Evolutionary conservation across 2,113 vertebrate genomes (phyloP), one percentile per base, ranked within the genome.

Genomic region (Mola mola): DNA sequence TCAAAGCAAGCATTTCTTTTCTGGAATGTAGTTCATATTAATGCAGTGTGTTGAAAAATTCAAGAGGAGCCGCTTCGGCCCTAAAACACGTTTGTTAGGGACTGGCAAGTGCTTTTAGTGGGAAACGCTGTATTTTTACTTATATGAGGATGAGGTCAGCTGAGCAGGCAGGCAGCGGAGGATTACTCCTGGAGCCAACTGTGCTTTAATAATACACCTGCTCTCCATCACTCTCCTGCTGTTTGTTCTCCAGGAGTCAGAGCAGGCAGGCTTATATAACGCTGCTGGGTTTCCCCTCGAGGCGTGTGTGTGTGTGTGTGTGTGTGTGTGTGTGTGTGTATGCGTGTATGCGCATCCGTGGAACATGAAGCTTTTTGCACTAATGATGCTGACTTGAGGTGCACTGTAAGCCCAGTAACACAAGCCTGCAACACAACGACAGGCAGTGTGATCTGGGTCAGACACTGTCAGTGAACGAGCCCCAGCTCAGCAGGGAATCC

Each of bases 201-300:
- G 34, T 41, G 47, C 65, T 74, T 63, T 56, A 41, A 76, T 66
- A 75, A 68, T 28, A 53, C 56, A 59, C 56, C 46, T 53, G 65
- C 72, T 60, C 49, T 65, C 15, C 59, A 28, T 37, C 60, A 4
- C 53, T 42, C n/a, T 37, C 53, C 37, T 75, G 44, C 59, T 43
- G 13, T 73, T 48, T 64, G 56, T 82, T 80, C 79, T 76, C 64
- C 55, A 75, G 43, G 71, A 78, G 73, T 48, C 57, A 66, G 61
- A 65, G 42, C 66, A 58, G 60, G 42, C 41, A 31, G 19, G 50
- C 56, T 86, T 86, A 82, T 33, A 28, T 81, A 84, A 88, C 37
- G 26, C 68, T 63, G 33, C 52, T n/a, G 26, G 56, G 72, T 17
- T 20, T 47, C 72, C 71, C 74, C 75, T 17, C 31, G 75, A 73